phyloP scores from a whole-genome alignment of 2,797 vertebrate genomes.

The Sternarchorhynchus goeldii region DNA sequence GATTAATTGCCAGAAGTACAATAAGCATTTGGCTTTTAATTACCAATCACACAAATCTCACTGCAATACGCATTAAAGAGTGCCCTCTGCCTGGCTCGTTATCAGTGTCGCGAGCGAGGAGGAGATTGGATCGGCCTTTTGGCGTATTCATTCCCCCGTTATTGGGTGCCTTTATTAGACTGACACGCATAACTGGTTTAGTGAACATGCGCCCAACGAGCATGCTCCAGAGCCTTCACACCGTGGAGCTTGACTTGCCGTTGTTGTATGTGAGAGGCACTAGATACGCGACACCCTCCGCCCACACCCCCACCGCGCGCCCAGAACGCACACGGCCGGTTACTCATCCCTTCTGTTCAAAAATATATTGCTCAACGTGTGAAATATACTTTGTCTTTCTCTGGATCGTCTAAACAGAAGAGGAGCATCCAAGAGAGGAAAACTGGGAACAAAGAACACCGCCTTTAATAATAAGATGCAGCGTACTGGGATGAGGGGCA shows the following conservation, averaged over 20 bases:
- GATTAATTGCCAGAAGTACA: conserved; percentile 10
- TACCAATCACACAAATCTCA: conserved; percentile 9
- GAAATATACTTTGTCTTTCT: conserved; percentile 9
- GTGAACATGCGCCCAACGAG: too few species aligned
- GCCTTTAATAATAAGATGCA: conserved; percentile 17
- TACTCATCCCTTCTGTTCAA: conserved; percentile 53
- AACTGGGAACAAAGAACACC: conserved; percentile 10
- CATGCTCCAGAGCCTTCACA: too few species aligned
- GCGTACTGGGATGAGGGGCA: too few species aligned
- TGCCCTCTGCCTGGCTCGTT: not conserved
- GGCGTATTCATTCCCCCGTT: too few species aligned
- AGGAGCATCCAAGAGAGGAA: not conserved
- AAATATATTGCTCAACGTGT: not conserved
- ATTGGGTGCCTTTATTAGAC: too few species aligned
- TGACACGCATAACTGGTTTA: too few species aligned
- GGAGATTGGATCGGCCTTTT: too few species aligned
- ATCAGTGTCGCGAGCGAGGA: too few species aligned
- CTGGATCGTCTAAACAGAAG: not conserved
- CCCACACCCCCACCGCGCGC: conserved; percentile 19
- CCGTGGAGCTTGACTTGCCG: too few species aligned
- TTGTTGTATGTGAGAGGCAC: not conserved
- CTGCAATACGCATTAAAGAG: not conserved
- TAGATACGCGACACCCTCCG: conserved; percentile 21
- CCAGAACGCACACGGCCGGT: conserved; percentile 33
- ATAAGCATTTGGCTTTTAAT: not conserved